A percentile compares a stretch with the other conserved stretches of the same genome.
Evolutionary conservation across 2,888 invertebrate genomes (phyloP).

Genomic region (Microdon myrmicae): DNA sequence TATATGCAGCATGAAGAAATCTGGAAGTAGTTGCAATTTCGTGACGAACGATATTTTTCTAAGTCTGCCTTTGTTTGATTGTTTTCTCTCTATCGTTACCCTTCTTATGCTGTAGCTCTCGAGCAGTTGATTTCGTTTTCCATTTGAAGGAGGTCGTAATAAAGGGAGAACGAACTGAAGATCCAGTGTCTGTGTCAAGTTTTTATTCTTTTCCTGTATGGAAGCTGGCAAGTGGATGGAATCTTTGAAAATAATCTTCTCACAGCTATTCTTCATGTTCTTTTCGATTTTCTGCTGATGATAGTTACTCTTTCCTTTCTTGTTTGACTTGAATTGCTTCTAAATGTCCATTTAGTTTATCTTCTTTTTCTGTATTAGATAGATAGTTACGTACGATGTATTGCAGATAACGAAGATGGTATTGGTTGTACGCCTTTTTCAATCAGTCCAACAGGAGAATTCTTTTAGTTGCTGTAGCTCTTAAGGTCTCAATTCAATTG

Average conservation of each 20-base stretch:
- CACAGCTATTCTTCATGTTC: slow-evolving; percentile 48
- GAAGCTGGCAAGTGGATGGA: slow-evolving; percentile 5
- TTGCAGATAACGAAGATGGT: no score
- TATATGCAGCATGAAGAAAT: slow-evolving; percentile 19
- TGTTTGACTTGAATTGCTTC: slow-evolving; percentile 47
- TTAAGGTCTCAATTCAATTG: slow-evolving; percentile 45
- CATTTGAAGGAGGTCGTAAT: background rate
- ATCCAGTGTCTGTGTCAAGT: slow-evolving; percentile 7
- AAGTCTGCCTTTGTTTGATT: slow-evolving; percentile 49
- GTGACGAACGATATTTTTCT: slow-evolving; percentile 50
- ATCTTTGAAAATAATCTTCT: slow-evolving; percentile 44
- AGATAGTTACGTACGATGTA: no score
- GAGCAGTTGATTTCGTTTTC: slow-evolving; percentile 21
- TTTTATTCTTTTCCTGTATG: slow-evolving; percentile 8
- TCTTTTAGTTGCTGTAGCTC: slow-evolving; percentile 34
- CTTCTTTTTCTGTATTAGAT: slow-evolving; percentile 14
- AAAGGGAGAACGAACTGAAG: slow-evolving; percentile 6
- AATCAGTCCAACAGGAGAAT: slow-evolving; percentile 43
- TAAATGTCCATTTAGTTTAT: slow-evolving; percentile 43
- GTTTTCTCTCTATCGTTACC: slow-evolving; percentile 43
- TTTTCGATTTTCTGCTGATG: slow-evolving; percentile 52
- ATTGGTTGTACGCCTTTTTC: slow-evolving; percentile 48
- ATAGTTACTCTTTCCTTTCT: slow-evolving; percentile 51
- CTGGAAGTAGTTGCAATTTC: slow-evolving; percentile 46
- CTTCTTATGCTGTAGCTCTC: background rate